phyloP scores from a whole-genome alignment of 1,140 invertebrate species.

The Ruditapes philippinarum region DNA sequence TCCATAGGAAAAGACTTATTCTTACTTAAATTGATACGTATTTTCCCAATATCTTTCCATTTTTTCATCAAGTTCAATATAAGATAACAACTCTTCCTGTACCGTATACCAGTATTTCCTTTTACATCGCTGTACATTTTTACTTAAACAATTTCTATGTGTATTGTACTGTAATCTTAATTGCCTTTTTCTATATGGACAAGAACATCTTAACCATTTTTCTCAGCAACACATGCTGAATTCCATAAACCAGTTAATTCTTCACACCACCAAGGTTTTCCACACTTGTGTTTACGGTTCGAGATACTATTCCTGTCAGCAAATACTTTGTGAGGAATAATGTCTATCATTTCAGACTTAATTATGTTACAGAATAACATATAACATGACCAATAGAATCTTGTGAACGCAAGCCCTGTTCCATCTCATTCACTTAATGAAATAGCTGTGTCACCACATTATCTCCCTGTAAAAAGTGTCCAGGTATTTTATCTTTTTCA shows the following conservation, averaged over 20 bases:
- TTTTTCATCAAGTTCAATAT: constrained; percentile 25
- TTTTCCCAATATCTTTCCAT: constrained; percentile 27
- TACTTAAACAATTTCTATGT: constrained; percentile 19
- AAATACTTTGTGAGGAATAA: constrained; percentile 23
- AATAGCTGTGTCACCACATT: neutral
- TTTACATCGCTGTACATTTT: neutral
- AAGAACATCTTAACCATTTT: constrained; percentile 32
- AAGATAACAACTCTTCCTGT: constrained; percentile 35
- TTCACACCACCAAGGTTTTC: constrained; percentile 45
- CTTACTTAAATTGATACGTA: neutral
- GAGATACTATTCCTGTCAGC: constrained; percentile 3
- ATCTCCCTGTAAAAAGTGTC: neutral
- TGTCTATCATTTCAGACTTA: constrained; percentile 31
- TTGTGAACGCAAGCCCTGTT: constrained; percentile 17
- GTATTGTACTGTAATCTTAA: neutral
- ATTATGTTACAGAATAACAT: neutral
- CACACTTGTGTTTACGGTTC: neutral
- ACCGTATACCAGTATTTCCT: constrained; percentile 17
- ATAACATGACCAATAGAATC: constrained; percentile 43
- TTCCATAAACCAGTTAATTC: neutral
- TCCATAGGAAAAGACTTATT: constrained; percentile 20
- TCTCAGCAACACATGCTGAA: neutral
- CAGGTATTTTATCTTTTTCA: neutral
- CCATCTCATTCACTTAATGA: neutral
- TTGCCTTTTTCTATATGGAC: constrained; percentile 1